Percentiles rank a stretch among this genome's conserved stretches.
These are phyloP conservation scores for Eretmocerus hayati DNA, from an alignment of 2,888 invertebrate species.

Conservation along the genomic window DNA sequence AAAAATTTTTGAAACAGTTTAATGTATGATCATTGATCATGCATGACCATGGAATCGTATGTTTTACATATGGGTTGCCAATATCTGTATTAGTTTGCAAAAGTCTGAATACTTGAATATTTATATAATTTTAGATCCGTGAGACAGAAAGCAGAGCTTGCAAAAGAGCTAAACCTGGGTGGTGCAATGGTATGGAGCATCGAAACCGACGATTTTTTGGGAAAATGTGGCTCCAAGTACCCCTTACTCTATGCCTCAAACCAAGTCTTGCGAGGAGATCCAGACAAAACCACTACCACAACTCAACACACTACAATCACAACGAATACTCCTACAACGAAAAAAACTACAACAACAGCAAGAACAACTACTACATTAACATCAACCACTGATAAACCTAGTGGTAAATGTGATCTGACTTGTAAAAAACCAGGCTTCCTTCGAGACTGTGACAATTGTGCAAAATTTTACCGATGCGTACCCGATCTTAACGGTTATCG, in stretches of 20 bases:
- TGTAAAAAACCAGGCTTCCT: not conserved
- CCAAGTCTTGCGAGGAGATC: not conserved
- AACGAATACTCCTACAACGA: not conserved
- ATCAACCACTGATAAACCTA: not conserved
- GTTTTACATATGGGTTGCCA: no score
- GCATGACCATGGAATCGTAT: no score
- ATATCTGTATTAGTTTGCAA: no score
- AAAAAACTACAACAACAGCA: not conserved
- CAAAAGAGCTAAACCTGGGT: slow-evolving; percentile 40
- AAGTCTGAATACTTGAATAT: no score
- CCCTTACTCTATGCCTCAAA: slow-evolving; percentile 27
- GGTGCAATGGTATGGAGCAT: slow-evolving; percentile 75
- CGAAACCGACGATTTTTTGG: slow-evolving; percentile 70
- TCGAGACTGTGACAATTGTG: not conserved
- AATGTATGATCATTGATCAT: no score
- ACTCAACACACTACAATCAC: not conserved
- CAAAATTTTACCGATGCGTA: not conserved
- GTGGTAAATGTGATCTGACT: not conserved
- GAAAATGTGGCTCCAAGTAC: slow-evolving; percentile 55
- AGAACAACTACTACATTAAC: not conserved
- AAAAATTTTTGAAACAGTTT: no score
- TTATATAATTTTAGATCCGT: no score
- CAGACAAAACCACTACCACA: not conserved
- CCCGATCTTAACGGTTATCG: not conserved
- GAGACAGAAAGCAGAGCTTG: slow-evolving; percentile 37